Conservation (phyloP, 2,888 invertebrate species). For the Autographa gamma region DNA sequence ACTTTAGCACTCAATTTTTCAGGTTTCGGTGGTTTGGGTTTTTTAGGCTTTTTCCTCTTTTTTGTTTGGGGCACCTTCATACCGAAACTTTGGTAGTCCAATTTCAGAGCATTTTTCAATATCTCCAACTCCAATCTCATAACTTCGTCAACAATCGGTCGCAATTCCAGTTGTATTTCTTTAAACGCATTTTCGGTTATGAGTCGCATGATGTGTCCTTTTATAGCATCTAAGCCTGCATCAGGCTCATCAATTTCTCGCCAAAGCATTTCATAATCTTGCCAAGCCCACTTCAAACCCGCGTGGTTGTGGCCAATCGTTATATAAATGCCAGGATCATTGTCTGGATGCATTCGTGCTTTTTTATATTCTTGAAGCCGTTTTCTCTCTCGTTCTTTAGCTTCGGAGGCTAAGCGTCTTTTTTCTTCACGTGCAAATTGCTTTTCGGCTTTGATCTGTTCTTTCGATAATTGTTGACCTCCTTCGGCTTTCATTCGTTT, state of each 20-base stretch:
- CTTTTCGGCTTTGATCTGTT: conserved; percentile 84
- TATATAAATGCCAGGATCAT: conserved; percentile 81
- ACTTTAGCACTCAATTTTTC: conserved; percentile 89
- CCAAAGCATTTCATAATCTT: conserved; percentile 77
- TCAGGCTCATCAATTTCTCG: conserved; percentile 76
- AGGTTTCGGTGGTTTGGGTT: conserved; percentile 89
- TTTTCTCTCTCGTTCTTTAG: conserved; percentile 75
- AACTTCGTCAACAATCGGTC: conserved; percentile 91
- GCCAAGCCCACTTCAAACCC: conserved; percentile 70
- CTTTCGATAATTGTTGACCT: conserved; percentile 75
- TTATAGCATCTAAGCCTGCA: conserved; percentile 88
- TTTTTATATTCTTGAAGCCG: conserved; percentile 81
- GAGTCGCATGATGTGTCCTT: conserved; percentile 90
- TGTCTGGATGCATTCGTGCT: conserved; percentile 82
- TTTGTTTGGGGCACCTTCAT: conserved; percentile 65
- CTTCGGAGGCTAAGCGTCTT: conserved; percentile 74
- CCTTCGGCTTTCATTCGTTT: conserved; percentile 78
- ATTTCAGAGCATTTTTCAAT: conserved; percentile 87
- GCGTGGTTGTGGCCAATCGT: conserved; percentile 67
- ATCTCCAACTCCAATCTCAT: conserved; percentile 89
- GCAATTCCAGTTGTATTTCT: conserved; percentile 90
- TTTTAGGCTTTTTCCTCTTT: conserved; percentile 81
- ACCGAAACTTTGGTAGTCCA: conserved; percentile 70
- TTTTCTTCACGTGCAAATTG: conserved; percentile 79
- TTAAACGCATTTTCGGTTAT: conserved; percentile 91